A percentile compares a stretch with the other conserved stretches of the same genome.
Evolutionary conservation across 2,797 vertebrate species (phyloP).

Genomic region (Prunella strophiata): DNA sequence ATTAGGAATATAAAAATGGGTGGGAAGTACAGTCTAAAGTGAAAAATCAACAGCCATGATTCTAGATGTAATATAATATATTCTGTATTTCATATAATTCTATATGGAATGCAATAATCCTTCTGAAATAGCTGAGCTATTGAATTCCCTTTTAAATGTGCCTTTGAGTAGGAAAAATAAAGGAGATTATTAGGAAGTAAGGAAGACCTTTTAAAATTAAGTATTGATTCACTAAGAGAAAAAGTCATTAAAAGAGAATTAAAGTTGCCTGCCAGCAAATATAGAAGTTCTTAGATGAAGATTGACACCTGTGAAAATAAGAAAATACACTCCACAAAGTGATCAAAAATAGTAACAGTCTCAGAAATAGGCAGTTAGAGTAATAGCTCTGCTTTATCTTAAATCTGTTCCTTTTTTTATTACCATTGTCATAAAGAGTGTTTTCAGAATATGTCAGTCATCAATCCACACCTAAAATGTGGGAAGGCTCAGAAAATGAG

Average conservation of each 20-base stretch:
- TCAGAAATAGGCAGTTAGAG: not conserved
- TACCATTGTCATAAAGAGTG: not conserved
- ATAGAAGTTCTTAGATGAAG: constrained; percentile 55
- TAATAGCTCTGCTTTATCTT: constrained; percentile 11
- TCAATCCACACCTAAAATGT: not conserved
- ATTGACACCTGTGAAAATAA: constrained; percentile 58
- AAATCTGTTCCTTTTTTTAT: not conserved
- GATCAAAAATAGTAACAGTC: constrained; percentile 27
- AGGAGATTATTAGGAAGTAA: constrained; percentile 60
- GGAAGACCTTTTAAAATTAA: constrained; percentile 69
- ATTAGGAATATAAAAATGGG: not conserved
- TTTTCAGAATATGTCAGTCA: not conserved
- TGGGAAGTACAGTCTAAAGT: not conserved
- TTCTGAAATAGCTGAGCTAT: constrained; percentile 54
- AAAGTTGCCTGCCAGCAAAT: constrained; percentile 59
- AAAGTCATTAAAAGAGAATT: constrained; percentile 72
- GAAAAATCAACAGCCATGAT: constrained; percentile 27
- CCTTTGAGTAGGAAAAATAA: constrained; percentile 55
- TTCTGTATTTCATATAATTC: constrained; percentile 14
- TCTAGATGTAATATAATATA: constrained; percentile 44
- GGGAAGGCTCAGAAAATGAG: not conserved
- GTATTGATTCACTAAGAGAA: constrained; percentile 69
- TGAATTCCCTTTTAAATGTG: constrained; percentile 57
- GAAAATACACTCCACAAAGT: constrained; percentile 35
- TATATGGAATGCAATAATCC: constrained; percentile 46